Evolutionary conservation across 2,888 invertebrate species (phyloP).

Genomic region (Drosophila antonietae): DNA sequence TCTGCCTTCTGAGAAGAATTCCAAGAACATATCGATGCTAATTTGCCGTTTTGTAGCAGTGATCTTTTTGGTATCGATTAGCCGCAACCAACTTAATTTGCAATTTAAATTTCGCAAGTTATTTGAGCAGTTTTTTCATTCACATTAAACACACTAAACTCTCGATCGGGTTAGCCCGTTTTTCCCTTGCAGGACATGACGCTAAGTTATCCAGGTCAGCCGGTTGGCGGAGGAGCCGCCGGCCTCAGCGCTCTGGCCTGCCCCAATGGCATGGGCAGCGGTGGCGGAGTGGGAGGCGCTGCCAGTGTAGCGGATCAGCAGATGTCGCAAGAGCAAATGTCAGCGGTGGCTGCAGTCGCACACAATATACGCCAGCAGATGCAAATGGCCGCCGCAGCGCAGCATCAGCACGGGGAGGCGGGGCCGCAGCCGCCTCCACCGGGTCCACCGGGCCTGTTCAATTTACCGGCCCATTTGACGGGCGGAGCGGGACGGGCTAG

Average conservation of each 20-base stretch:
- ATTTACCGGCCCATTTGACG: constrained; percentile 80
- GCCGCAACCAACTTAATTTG: constrained; percentile 9
- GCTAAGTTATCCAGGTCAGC: constrained; percentile 86
- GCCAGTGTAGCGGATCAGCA: constrained; percentile 79
- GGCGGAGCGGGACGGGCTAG: constrained; percentile 83
- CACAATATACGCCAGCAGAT: constrained; percentile 94
- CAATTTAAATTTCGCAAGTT: neutral
- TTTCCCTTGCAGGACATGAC: constrained; percentile 87
- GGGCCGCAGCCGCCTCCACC: constrained; percentile 72
- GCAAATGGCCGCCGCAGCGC: constrained; percentile 88
- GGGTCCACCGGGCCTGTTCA: constrained; percentile 83
- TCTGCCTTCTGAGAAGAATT: neutral
- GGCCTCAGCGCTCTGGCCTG: constrained; percentile 64
- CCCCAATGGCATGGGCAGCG: constrained; percentile 69
- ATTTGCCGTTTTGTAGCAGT: neutral
- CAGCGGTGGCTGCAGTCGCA: constrained; percentile 94
- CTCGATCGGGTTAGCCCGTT: constrained; percentile 84
- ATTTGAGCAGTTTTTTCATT: neutral
- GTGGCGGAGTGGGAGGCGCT: constrained; percentile 26
- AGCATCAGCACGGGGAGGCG: constrained; percentile 78
- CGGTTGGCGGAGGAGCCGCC: constrained; percentile 48
- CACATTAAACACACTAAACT: constrained; percentile 45
- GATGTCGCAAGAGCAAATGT: constrained; percentile 90
- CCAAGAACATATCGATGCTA: constrained; percentile 15
- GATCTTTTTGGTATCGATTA: neutral